Conservation (phyloP, 2,113 vertebrate species). For the Brachypodius melanocephalos region DNA sequence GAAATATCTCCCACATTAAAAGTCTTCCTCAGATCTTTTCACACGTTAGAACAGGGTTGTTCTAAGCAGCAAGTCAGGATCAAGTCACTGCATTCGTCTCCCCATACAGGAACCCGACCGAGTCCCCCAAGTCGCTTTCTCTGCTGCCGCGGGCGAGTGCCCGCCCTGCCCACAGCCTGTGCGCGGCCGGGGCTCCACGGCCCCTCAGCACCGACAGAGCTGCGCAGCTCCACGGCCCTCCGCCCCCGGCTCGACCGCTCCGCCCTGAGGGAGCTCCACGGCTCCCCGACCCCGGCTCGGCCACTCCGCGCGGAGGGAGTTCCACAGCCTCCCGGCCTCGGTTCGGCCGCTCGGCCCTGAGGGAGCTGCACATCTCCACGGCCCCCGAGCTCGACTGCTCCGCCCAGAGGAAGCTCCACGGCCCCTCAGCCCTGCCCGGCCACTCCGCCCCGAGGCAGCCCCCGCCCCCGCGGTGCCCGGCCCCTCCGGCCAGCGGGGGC, state of each 20-base stretch:
- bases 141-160: rapidly evolving
- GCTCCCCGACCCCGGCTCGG: neutral
- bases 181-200: neutral
- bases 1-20: neutral
- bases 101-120: rapidly evolving
- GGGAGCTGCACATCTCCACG: too few species aligned
- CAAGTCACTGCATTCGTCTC: rapidly evolving
- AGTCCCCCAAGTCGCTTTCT: rapidly evolving
- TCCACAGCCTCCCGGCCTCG: too few species aligned
- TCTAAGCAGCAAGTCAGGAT: neutral
- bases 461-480: neutral
- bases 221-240: neutral
- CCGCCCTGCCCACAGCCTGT: neutral
- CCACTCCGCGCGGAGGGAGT: neutral
- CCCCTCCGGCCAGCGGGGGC: neutral
- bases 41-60: neutral
- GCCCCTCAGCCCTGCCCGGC: too few species aligned
- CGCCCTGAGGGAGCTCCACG: too few species aligned
- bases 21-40: neutral
- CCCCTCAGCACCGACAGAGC: too few species aligned
- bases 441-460: too few species aligned
- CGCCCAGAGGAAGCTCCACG: too few species aligned
- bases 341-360: too few species aligned
- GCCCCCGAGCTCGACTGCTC: too few species aligned
- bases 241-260: neutral